These are phyloP conservation scores for Meloidogyne chitwoodi DNA, from an alignment of 1,140 invertebrate genomes.

Conservation along the genomic window DNA sequence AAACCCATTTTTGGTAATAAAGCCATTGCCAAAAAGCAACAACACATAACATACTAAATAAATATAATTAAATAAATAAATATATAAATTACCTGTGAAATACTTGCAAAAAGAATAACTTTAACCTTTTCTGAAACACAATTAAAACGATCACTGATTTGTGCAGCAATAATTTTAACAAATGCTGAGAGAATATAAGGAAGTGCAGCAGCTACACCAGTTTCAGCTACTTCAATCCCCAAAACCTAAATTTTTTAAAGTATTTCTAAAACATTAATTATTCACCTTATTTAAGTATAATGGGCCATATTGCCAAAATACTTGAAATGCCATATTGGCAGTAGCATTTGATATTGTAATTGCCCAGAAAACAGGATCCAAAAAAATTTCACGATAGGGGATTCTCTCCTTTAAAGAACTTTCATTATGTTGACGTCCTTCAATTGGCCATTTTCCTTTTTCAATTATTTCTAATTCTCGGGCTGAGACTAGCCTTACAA, in stretches of 20 bases:
- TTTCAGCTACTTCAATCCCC: constrained; percentile 35
- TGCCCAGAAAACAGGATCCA: constrained; percentile 21
- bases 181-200: constrained; percentile 44
- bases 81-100: constrained; percentile 35
- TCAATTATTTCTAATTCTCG: constrained; percentile 31
- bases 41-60: constrained; percentile 23
- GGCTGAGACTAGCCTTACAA: constrained; percentile 9
- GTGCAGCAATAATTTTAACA: constrained; percentile 48
- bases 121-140: constrained; percentile 38
- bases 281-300: constrained; percentile 52
- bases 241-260: constrained; percentile 28
- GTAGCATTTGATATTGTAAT: constrained; percentile 21
- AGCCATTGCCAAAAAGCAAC: constrained; percentile 43
- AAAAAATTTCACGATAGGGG: constrained; percentile 21
- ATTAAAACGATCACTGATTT: constrained; percentile 42
- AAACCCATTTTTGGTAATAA: constrained; percentile 30
- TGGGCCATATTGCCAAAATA: constrained; percentile 52
- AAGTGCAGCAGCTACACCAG: constrained; percentile 49
- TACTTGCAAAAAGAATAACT: constrained; percentile 45
- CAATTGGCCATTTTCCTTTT: constrained; percentile 22
- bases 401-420: constrained; percentile 7
- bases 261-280: not conserved
- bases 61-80: not conserved
- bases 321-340: constrained; percentile 28
- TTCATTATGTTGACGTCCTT: not conserved